Conservation (phyloP, 2,888 invertebrate species). For the Rhogogaster chlorosoma region DNA sequence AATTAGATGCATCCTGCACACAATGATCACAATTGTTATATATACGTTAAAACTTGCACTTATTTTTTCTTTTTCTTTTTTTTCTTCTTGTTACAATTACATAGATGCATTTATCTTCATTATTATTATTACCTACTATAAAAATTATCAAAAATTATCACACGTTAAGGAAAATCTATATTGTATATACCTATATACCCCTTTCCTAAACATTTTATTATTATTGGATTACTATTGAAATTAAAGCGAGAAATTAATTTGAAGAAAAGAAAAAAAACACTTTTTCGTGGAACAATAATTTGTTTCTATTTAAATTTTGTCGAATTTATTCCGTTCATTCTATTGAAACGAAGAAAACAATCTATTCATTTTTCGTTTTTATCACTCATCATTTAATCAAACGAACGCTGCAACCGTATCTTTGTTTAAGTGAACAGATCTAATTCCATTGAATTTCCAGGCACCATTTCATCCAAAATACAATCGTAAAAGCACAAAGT, state of each 20-base stretch:
- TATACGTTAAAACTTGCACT: constrained; percentile 32
- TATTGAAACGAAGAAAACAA: constrained; percentile 8
- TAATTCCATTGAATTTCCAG: constrained; percentile 1
- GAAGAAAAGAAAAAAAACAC: background rate
- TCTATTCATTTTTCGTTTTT: background rate
- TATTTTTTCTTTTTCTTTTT: background rate
- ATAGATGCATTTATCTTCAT: constrained; percentile 8
- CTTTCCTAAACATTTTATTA: constrained; percentile 15
- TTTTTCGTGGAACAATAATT: constrained; percentile 23
- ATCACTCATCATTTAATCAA: background rate
- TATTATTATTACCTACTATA: constrained; percentile 25
- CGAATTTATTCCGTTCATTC: background rate
- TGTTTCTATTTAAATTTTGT: background rate
- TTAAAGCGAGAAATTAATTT: constrained; percentile 8
- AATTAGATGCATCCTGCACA: constrained; percentile 38
- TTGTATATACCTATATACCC: background rate
- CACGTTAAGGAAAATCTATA: constrained; percentile 37
- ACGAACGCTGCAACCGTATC: background rate
- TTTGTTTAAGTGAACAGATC: background rate
- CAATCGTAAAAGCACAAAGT: background rate
- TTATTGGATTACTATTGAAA: constrained; percentile 13
- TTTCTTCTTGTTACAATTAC: background rate
- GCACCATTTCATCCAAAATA: constrained; percentile 14
- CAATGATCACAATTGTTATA: constrained; percentile 37
- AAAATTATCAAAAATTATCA: constrained; percentile 47